These are phyloP conservation scores for Chaenodraco wilsoni DNA, from an alignment of 2,797 vertebrate species.

Conservation along the genomic window DNA sequence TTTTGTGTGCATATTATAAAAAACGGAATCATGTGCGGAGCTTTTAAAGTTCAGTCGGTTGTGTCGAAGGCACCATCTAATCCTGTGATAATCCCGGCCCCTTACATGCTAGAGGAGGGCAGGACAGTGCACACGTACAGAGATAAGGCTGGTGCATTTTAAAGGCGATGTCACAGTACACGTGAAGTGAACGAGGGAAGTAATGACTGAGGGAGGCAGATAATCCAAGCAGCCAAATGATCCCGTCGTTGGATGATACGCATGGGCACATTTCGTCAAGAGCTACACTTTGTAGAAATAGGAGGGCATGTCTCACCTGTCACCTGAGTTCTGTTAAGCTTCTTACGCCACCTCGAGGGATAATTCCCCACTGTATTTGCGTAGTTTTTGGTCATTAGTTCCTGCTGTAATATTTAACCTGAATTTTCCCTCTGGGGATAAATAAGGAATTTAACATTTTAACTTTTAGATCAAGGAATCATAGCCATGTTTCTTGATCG, in stretches of 20 bases:
- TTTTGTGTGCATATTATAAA: constrained; percentile 13
- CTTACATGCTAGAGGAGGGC: constrained; percentile 66
- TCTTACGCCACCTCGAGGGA: constrained; percentile 34
- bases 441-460: too few species aligned
- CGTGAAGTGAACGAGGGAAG: constrained; percentile 24
- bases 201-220: constrained; percentile 33
- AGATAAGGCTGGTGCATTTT: constrained; percentile 42
- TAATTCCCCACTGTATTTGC: neutral
- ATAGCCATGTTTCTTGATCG: neutral
- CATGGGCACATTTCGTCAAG: constrained; percentile 36
- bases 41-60: constrained; percentile 34
- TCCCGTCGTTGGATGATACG: constrained; percentile 48
- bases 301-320: constrained; percentile 37
- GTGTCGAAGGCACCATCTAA: constrained; percentile 58
- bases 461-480: neutral
- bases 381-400: neutral
- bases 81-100: constrained; percentile 73
- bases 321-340: constrained; percentile 46
- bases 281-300: constrained; percentile 16
- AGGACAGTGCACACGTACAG: constrained; percentile 36
- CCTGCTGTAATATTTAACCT: neutral
- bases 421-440: too few species aligned
- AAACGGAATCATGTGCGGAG: constrained; percentile 38
- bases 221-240: constrained; percentile 59
- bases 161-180: constrained; percentile 35